These are phyloP conservation scores for Hetaerina americana DNA, from an alignment of 1,140 invertebrate genomes.

Conservation along the genomic window DNA sequence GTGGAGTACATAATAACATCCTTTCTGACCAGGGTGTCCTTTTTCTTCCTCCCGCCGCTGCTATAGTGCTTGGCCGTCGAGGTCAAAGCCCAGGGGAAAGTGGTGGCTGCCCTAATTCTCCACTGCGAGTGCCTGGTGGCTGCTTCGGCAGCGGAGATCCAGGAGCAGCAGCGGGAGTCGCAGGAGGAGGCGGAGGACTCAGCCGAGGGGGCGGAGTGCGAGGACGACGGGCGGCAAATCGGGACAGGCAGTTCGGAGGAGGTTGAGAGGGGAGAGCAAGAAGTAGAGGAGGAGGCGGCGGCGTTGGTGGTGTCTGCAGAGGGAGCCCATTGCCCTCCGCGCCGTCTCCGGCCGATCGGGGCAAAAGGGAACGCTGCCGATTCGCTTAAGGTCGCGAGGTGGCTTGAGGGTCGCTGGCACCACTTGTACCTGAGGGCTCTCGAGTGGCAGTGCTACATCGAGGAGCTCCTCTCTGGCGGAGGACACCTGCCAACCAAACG, in stretches of 20 bases:
- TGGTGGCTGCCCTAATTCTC: slow-evolving; percentile 63
- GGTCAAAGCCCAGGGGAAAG: slow-evolving; percentile 70
- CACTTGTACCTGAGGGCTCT: slow-evolving; percentile 70
- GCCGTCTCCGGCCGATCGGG: not conserved
- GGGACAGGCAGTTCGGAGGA: too few relatives aligned
- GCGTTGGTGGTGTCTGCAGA: slow-evolving; percentile 22
- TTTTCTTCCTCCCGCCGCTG: too few relatives aligned
- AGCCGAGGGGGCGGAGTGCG: not conserved
- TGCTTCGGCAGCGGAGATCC: slow-evolving; percentile 23
- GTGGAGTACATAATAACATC: too few relatives aligned
- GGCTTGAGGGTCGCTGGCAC: slow-evolving; percentile 74
- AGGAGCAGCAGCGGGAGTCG: not conserved
- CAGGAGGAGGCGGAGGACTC: slow-evolving; percentile 1
- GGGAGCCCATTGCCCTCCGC: slow-evolving; percentile 13
- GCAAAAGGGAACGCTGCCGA: slow-evolving; percentile 12
- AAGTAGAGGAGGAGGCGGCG: slow-evolving; percentile 20
- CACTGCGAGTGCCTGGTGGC: slow-evolving; percentile 41
- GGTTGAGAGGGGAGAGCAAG: slow-evolving; percentile 15
- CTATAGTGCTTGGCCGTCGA: slow-evolving; percentile 65
- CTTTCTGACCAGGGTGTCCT: too few relatives aligned
- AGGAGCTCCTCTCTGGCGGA: slow-evolving; percentile 34
- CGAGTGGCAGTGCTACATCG: slow-evolving; percentile 78
- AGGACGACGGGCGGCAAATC: too few relatives aligned
- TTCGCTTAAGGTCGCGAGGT: slow-evolving; percentile 29
- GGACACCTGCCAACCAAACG: not conserved